Conservation (phyloP, 2,797 vertebrate genomes). For the Melanotaenia pygmaea region DNA sequence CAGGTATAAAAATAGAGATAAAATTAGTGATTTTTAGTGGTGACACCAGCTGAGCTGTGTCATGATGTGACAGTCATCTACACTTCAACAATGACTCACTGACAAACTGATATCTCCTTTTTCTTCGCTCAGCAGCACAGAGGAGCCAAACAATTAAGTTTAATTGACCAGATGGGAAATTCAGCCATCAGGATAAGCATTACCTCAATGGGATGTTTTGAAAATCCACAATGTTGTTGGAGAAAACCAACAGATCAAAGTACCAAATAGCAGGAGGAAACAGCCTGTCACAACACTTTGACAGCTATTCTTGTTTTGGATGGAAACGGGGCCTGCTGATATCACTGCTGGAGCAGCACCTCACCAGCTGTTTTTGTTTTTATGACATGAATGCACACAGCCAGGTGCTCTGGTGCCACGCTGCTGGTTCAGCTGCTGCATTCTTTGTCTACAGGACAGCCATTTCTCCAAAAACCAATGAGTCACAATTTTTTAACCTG, state of each 20-base stretch:
- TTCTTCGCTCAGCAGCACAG: constrained; percentile 29
- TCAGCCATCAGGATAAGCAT: constrained; percentile 43
- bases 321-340: constrained; percentile 10
- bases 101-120: constrained; percentile 48
- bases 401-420: constrained; percentile 25
- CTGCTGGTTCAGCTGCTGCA: constrained; percentile 34
- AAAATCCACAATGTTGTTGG: constrained; percentile 41
- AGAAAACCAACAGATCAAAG: constrained; percentile 37
- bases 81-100: constrained; percentile 18
- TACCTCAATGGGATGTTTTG: constrained; percentile 20
- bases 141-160: constrained; percentile 37
- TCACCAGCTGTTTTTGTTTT: constrained; percentile 37
- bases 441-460: constrained; percentile 26
- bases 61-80: constrained; percentile 8
- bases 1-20: constrained; percentile 2
- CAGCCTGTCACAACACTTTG: constrained; percentile 57
- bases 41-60: constrained; percentile 40
- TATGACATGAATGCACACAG: constrained; percentile 17
- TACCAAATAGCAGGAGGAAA: constrained; percentile 44
- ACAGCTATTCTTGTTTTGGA: constrained; percentile 48
- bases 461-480: constrained; percentile 31
- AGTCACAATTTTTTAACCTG: constrained; percentile 50
- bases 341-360: constrained; percentile 16
- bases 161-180: constrained; percentile 49
- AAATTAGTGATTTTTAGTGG: not conserved